Conservation (phyloP, 2,888 invertebrate species). For the Endomychus coccineus region DNA sequence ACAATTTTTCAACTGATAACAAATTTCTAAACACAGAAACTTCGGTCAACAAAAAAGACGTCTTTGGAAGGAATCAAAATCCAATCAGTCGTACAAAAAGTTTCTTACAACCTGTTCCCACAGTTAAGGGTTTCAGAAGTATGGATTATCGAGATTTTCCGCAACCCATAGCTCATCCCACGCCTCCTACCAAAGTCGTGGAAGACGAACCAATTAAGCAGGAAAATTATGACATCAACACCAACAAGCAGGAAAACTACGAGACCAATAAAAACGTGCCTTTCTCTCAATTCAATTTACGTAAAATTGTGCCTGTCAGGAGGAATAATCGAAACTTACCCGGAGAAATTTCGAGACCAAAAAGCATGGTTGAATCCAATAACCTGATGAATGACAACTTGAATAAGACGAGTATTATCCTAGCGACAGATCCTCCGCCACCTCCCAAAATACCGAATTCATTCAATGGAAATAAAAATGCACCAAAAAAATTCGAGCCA, state of each 20-base stretch:
- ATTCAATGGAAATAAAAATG: slow-evolving; percentile 26
- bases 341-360: slow-evolving; percentile 8
- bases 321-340: no score
- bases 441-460: slow-evolving; percentile 37
- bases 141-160: slow-evolving; percentile 12
- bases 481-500: slow-evolving; percentile 15
- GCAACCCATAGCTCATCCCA: no score
- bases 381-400: neutral
- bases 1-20: neutral
- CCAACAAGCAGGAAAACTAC: slow-evolving; percentile 22
- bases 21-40: slow-evolving; percentile 6
- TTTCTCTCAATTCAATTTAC: slow-evolving; percentile 46
- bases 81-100: slow-evolving; percentile 32
- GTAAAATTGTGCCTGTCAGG: slow-evolving; percentile 44
- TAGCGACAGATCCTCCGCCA: slow-evolving; percentile 27
- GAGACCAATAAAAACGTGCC: slow-evolving; percentile 32
- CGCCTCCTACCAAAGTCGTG: slow-evolving; percentile 17
- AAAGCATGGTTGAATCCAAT: slow-evolving; percentile 2
- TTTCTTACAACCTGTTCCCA: slow-evolving; percentile 32
- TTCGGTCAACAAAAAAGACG: slow-evolving; percentile 19
- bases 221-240: slow-evolving; percentile 31
- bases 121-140: slow-evolving; percentile 39
- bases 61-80: slow-evolving; percentile 20
- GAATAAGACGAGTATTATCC: slow-evolving; percentile 1
- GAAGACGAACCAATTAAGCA: slow-evolving; percentile 25